Evolutionary conservation across 2,888 invertebrate genomes (phyloP).

Genomic region (Patella depressa): DNA sequence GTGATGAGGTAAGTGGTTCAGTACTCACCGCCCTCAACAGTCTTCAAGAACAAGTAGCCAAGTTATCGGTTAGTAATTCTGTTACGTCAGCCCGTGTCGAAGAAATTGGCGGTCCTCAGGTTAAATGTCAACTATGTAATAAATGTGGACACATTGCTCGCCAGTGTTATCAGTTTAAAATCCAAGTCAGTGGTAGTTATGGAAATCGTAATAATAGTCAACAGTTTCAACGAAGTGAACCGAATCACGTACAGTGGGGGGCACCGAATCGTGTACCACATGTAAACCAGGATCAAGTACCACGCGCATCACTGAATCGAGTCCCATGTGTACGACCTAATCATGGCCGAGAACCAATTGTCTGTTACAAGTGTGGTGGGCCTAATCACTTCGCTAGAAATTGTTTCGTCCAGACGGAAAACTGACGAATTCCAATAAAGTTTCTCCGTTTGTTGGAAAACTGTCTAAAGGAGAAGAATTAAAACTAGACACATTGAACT

Average conservation of each 20-base stretch:
- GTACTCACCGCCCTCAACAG: neutral
- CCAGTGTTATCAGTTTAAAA: neutral
- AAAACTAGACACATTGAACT: too few species aligned
- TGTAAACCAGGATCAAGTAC: too few species aligned
- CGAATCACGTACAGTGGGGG: too few species aligned
- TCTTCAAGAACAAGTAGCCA: neutral
- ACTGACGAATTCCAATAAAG: neutral
- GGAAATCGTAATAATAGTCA: neutral
- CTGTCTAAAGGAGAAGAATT: too few species aligned
- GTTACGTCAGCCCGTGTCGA: too few species aligned
- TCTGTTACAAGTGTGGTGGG: neutral
- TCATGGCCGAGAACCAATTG: neutral
- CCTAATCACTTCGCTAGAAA: neutral
- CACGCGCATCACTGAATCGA: too few species aligned
- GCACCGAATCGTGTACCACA: too few species aligned
- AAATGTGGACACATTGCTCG: neutral
- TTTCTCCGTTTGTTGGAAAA: too few species aligned
- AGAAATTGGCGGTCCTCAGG: neutral
- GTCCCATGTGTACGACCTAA: too few species aligned
- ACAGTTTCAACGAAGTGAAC: too few species aligned
- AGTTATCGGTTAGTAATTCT: neutral
- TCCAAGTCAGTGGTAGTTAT: neutral
- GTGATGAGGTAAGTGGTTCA: too few species aligned
- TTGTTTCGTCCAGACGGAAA: neutral
- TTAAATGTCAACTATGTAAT: neutral